Evolutionary conservation across 2,888 invertebrate species (phyloP).

Genomic region (Synergus japonicus): DNA sequence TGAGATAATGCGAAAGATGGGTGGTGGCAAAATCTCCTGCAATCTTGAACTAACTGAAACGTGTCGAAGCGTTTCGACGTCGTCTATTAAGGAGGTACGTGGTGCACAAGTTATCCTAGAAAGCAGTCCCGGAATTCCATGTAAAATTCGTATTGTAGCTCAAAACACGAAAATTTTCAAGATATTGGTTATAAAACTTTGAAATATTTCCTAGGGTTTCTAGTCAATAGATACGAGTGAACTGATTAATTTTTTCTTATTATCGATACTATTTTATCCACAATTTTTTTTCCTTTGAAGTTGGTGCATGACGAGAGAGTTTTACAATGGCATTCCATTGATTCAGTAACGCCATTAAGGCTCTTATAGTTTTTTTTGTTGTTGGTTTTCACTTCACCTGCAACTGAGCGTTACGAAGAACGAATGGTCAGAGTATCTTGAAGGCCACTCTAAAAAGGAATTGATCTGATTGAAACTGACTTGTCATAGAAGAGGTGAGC

Average conservation of each 20-base stretch:
- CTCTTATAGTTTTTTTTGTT: background rate
- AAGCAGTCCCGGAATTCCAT: background rate
- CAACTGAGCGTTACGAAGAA: background rate
- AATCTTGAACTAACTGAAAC: slow-evolving; percentile 60
- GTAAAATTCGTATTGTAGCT: background rate
- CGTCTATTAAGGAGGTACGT: slow-evolving; percentile 65
- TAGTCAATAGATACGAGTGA: background rate
- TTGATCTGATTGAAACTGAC: slow-evolving; percentile 11
- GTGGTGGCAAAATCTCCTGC: slow-evolving; percentile 45
- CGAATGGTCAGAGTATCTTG: slow-evolving; percentile 5
- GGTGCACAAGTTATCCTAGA: slow-evolving; percentile 17
- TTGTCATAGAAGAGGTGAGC: slow-evolving; percentile 10
- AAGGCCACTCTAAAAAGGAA: background rate
- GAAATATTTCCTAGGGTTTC: background rate
- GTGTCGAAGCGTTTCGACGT: slow-evolving; percentile 67
- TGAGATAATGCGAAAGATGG: slow-evolving; percentile 42
- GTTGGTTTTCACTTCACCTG: background rate
- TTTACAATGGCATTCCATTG: background rate
- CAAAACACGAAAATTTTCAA: background rate
- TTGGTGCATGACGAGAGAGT: background rate
- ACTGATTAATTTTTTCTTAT: background rate
- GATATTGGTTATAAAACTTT: background rate
- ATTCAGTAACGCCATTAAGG: background rate
- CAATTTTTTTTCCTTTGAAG: background rate
- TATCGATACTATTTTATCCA: background rate